A percentile compares a stretch with the other conserved stretches of the same genome.
Evolutionary conservation across 2,797 vertebrate genomes (phyloP).

Genomic region (Distichodus sexfasciatus): DNA sequence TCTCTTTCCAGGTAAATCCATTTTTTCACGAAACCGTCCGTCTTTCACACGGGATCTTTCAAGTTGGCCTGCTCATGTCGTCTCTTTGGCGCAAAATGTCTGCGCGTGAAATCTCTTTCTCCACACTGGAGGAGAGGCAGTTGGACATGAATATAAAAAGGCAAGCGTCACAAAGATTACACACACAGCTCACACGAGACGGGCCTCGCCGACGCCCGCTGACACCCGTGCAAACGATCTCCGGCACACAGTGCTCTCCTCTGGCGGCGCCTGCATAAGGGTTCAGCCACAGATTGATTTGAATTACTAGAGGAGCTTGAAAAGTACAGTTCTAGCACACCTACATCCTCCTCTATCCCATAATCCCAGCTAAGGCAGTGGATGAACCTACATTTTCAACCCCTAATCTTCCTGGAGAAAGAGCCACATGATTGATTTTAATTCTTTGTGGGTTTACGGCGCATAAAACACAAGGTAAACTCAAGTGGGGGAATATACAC

Average conservation of each 20-base stretch:
- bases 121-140: conserved; percentile 36
- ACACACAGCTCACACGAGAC: conserved; percentile 38
- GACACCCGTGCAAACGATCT: conserved; percentile 11
- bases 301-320: not conserved
- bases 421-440: no score
- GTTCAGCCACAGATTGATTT: not conserved
- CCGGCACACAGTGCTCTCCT: not conserved
- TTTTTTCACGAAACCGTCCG: not conserved
- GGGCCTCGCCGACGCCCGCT: not conserved
- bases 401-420: no score
- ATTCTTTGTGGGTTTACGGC: no score
- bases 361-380: no score
- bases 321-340: not conserved
- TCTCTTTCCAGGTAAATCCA: not conserved
- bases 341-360: no score
- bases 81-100: conserved; percentile 48
- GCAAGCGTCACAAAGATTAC: conserved; percentile 55
- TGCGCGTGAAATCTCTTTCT: conserved; percentile 46
- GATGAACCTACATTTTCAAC: no score
- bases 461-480: no score
- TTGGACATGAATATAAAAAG: conserved; percentile 56
- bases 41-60: not conserved
- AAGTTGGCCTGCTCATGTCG: not conserved
- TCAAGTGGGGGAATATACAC: no score
- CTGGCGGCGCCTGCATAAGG: not conserved